Evolutionary conservation across 2,113 vertebrate species (phyloP).

Genomic region (Madoqua kirkii): DNA sequence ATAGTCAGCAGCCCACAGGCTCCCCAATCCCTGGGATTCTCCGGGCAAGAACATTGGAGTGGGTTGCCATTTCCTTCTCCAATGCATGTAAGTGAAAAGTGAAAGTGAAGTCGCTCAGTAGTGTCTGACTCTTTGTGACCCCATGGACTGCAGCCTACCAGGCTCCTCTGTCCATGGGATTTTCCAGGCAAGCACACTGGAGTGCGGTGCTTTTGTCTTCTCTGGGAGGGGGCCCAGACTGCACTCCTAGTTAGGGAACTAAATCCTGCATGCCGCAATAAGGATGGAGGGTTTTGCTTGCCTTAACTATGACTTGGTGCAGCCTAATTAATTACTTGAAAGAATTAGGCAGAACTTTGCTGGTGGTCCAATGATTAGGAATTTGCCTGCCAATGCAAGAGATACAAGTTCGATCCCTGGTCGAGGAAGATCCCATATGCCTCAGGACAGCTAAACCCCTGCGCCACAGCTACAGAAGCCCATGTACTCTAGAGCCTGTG

Average conservation of each 20-base stretch:
- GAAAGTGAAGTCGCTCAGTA: too few species aligned
- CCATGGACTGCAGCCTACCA: too few species aligned
- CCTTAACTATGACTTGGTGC: neutral
- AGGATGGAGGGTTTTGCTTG: neutral
- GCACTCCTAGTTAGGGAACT: neutral
- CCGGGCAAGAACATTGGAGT: too few species aligned
- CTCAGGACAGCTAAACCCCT: neutral
- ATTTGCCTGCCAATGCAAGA: neutral
- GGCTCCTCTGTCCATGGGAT: too few species aligned
- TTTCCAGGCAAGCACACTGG: too few species aligned
- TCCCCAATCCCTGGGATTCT: too few species aligned
- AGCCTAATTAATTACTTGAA: neutral
- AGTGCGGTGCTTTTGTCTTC: too few species aligned
- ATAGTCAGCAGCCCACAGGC: too few species aligned
- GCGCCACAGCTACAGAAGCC: accelerated
- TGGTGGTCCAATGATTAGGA: neutral
- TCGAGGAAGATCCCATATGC: neutral
- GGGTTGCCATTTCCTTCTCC: too few species aligned
- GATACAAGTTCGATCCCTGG: neutral
- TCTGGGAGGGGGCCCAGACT: neutral
- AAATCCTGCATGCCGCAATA: neutral
- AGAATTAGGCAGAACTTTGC: neutral
- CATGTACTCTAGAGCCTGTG: neutral
- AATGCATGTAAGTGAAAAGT: too few species aligned
- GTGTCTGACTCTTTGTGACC: too few species aligned